Base-by-base conservation (phyloP, 2,113 vertebrate species). In the Proteles cristata region DNA sequence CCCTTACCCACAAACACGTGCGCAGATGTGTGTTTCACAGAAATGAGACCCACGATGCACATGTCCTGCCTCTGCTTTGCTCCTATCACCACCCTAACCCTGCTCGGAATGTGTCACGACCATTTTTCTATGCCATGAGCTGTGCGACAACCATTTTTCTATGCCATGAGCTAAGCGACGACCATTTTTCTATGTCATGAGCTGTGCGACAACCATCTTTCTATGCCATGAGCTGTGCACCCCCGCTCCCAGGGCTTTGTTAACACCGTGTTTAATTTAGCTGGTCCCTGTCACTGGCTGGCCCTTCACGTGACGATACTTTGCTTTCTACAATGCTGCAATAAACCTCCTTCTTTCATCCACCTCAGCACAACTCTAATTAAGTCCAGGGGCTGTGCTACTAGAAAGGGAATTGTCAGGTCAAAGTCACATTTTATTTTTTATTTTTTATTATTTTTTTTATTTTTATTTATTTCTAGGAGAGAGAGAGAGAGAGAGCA, bases 21-120 rank as follows among this genome's bases (percentile, higher is more conserved):
- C 1, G 11, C 3, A 19, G 1, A 0, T 6, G 23, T 12, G 19
- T 48, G 89, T 39, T 5, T 28, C 12, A 31, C 48, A 87, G 82
- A 45, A 35, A 7, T 2, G n/a, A 28, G n/a, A 25, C 39, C 11
- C 9, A 3, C 2, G 61, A 23, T 0, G 9, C 1, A 5, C 2
- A 15, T 0, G 3, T 8, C 55, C 48, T 25, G 25, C 0, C 0
- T 66, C 50, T 77, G 63, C 9, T 61, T 45, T 12, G 7, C 43
- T 45, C 2, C 2, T 2, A 1, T 71, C 17, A 12, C 17, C 1
- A 1, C 76, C 19, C 23, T 19, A 8, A 12, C 23, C 55, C 69
- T 35, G 5, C 17, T 35, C 53, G 25, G 79, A 89, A 15, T 11
- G 33, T 14, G 5, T 8, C 23, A 39, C 39, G 39, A 39, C 39